These are phyloP conservation scores for Nemopilema nomurai DNA, from an alignment of 30 jellyfish, hydroid and myxozoan species.

Conservation along the genomic window DNA sequence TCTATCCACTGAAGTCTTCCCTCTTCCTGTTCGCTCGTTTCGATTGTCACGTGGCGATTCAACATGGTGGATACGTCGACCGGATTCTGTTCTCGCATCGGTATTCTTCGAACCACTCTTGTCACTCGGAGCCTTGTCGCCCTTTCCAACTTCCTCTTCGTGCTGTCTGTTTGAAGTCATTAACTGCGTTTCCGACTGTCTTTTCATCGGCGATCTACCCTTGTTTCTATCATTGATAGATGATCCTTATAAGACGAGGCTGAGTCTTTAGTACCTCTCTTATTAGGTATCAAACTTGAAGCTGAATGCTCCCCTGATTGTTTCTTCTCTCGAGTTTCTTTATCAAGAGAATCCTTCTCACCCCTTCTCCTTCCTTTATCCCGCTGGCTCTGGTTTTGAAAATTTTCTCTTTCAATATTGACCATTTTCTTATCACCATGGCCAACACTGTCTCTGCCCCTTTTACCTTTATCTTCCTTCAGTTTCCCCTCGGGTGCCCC, in stretches of 20 bases:
- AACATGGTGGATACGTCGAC: background rate
- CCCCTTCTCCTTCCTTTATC: background rate
- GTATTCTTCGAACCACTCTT: background rate
- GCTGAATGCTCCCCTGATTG: background rate
- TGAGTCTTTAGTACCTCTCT: background rate
- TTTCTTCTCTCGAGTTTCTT: background rate
- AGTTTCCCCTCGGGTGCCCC: background rate
- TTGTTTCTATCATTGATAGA: background rate
- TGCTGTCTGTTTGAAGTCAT: too few species aligned
- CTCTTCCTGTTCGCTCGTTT: background rate
- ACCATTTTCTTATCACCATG: too few species aligned
- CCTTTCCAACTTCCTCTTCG: background rate
- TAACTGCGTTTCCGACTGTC: background rate
- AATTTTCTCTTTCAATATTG: too few species aligned
- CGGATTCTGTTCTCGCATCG: background rate
- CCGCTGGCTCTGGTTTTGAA: background rate
- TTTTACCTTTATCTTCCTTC: background rate
- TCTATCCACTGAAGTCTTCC: background rate
- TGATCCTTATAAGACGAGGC: background rate
- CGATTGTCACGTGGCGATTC: background rate
- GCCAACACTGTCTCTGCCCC: background rate
- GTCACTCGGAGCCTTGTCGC: background rate
- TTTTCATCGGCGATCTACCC: background rate
- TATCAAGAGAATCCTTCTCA: background rate
- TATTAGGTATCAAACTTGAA: too few species aligned